A percentile compares a stretch with the other conserved stretches of the same genome.
Conservation (phyloP, 2,888 invertebrate species). For the Tigriopus californicus region DNA sequence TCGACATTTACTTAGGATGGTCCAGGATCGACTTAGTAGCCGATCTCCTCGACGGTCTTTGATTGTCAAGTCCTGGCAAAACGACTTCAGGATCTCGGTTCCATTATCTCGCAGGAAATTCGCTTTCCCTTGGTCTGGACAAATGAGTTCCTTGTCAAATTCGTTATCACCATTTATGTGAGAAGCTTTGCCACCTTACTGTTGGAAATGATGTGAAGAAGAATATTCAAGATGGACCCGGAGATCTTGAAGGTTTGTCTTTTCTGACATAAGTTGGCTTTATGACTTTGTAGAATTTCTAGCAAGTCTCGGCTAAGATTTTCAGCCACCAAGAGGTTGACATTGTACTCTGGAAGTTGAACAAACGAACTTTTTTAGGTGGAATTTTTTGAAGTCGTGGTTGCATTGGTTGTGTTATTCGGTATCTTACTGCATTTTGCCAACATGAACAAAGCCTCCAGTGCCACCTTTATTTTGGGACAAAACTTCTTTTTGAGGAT, state of each 20-base stretch:
- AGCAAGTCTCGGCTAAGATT: neutral
- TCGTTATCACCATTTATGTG: too few relatives aligned
- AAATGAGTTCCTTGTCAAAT: too few relatives aligned
- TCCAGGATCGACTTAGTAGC: neutral
- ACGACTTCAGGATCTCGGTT: neutral
- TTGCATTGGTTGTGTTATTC: too few relatives aligned
- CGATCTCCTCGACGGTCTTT: neutral
- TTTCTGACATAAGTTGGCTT: neutral
- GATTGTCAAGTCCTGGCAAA: neutral
- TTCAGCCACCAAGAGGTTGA: neutral
- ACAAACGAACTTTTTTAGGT: too few relatives aligned
- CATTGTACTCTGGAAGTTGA: too few relatives aligned
- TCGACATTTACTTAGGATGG: neutral
- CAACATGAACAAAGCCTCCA: constrained; percentile 46
- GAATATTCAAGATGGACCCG: too few relatives aligned
- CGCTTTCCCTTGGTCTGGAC: neutral
- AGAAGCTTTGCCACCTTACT: too few relatives aligned
- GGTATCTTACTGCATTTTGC: constrained; percentile 41
- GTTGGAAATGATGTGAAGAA: too few relatives aligned
- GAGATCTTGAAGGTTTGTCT: too few relatives aligned
- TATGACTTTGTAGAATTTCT: neutral
- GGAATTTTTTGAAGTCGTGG: too few relatives aligned
- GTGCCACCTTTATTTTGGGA: constrained; percentile 40
- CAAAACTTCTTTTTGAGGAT: neutral
- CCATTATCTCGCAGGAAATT: neutral